Evolutionary conservation across 2,797 vertebrate species (phyloP).

Genomic region (Syngnathus acus): DNA sequence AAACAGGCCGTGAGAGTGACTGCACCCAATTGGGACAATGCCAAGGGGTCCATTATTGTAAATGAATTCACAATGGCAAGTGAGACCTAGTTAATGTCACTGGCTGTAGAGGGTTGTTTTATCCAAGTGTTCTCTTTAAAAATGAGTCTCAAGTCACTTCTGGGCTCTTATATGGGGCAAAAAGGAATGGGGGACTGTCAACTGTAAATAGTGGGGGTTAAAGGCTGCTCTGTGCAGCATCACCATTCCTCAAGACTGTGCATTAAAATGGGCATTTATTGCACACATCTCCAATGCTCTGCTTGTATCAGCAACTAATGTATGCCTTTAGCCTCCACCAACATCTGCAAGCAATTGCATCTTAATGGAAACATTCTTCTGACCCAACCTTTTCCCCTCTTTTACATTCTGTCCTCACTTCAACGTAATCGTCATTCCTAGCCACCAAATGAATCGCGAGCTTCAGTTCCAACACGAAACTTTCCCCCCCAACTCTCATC

Average conservation of each 20-base stretch:
- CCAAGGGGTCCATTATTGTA: constrained; percentile 44
- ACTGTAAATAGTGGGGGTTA: constrained; percentile 36
- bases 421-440: background rate
- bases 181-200: constrained; percentile 13
- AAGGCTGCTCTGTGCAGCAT: constrained; percentile 48
- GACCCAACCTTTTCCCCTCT: constrained; percentile 28
- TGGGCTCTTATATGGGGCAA: constrained; percentile 41
- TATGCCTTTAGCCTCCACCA: constrained; percentile 26
- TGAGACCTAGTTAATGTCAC: constrained; percentile 52
- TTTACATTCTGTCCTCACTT: background rate
- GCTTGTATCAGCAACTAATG: constrained; percentile 30
- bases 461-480: background rate
- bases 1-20: constrained; percentile 41
- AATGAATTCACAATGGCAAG: constrained; percentile 51
- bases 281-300: constrained; percentile 13
- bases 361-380: constrained; percentile 31
- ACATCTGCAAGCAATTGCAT: constrained; percentile 67
- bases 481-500: background rate
- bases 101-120: constrained; percentile 57
- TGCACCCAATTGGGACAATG: constrained; percentile 33
- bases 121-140: constrained; percentile 57
- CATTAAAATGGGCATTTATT: constrained; percentile 43
- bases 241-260: constrained; percentile 27
- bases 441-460: constrained; percentile 1
- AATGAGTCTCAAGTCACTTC: constrained; percentile 49